Base-by-base conservation (phyloP, 1,140 invertebrate species). In the Drosophila bifasciata region DNA sequence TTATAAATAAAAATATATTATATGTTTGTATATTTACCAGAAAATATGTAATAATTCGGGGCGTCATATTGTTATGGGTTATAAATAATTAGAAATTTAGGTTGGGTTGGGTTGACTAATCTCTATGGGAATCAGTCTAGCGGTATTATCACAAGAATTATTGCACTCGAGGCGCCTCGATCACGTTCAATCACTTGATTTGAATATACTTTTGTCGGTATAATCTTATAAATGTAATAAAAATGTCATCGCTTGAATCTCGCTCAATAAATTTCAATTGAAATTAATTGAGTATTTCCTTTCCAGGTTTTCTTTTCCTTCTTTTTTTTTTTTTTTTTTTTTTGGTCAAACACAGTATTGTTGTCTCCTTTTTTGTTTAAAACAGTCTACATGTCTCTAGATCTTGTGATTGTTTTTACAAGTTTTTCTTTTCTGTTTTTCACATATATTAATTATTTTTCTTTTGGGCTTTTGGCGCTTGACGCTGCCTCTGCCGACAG, bases 1-100 rank as follows among this genome's bases (percentile, higher is more conserved):
- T 36, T 36, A 36, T 36, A 36, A 36, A 36, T 4, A 36, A 13
- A 4, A 13, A 1, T 13, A 13, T 36, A 13, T 32, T 36, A 4
- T 36, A 11, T 36, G 5, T 6, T 6, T 11, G 9, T 36, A 73
- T 72, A 75, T 56, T 86, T 91, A 91, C 90, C 89, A 91, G 57
- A 57, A 91, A 77, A 52, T 91, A 91, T 32, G 85, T 88, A n/a
- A 91, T 88, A 48, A 91, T 71, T 64, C 84, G 75, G 9, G 90
- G 90, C 43, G 90, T 85, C 90, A 91, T 91, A 70, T 59, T 41
- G 61, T 25, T 36, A 5, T 36, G 11, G 11, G 5, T 13, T 36
- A 36, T 13, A 13, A 36, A 36, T 36, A 13, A 36, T 36, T 11
- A 36, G 13, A 13, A 11, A 1, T 36, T 2, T 32, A 11, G 28